Evolutionary conservation across 1,140 invertebrate species (phyloP), one percentile per base, ranked within the genome.

Genomic region (Campodea augens): DNA sequence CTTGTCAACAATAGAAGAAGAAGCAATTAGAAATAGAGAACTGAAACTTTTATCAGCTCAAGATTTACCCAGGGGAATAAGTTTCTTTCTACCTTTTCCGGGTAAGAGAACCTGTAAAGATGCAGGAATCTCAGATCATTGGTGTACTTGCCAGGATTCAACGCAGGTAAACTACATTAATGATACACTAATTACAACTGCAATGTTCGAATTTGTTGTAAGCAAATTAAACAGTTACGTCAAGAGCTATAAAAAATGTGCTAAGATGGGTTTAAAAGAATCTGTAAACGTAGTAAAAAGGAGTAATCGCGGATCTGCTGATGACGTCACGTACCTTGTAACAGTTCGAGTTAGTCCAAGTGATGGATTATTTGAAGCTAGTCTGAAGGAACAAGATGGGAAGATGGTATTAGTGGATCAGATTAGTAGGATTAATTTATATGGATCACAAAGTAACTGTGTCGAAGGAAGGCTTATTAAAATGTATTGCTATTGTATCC

Each of bases 101-200:
- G 59, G 59, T n/a, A 68, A 72, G 32, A 64, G 88, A 7, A 86
- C 76, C 1, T 92, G 88, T 58, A 58, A 68, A 22, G 62, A 65
- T 40, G 84, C 85, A 0, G 72, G 66, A 0, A 85, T 92, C 29
- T 70, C n/a, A n/a, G n/a, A n/a, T n/a, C n/a, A n/a, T n/a, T n/a
- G n/a, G n/a, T n/a, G n/a, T n/a, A n/a, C n/a, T 75, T 1, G 72
- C 79, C 80, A 12, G 90, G 87, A 53, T 72, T 81, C 48, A 67
- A 68, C 52, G 55, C 52, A 0, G 53, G 62, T 4, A 68, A 70
- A 7, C 43, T 54, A 12, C 19, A 12, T 10, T 10, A 10, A 19
- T 10, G 12, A 13, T 10, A 10, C 12, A 7, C 20, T n/a, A 10
- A 7, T 10, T 12, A 7, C 18, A 5, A 7, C 10, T 10, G 3